These are phyloP conservation scores for Nixonia krombeini DNA, from an alignment of 1,140 invertebrate species.

Conservation along the genomic window DNA sequence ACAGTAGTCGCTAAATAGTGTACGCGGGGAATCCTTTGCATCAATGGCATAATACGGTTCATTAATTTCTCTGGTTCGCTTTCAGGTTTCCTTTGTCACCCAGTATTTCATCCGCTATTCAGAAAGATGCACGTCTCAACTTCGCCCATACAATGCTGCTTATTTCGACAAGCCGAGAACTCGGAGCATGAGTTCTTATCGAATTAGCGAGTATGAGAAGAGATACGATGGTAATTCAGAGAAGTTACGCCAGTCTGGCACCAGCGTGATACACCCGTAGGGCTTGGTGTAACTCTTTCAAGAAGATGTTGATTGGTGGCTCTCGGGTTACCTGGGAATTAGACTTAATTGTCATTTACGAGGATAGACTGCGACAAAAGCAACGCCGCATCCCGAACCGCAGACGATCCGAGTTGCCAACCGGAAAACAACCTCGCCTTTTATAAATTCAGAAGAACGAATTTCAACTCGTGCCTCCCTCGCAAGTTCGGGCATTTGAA, in stretches of 20 bases:
- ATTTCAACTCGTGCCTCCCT: too few relatives aligned
- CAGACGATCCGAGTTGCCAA: not conserved
- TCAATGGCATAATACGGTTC: not conserved
- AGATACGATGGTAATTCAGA: constrained; percentile 54
- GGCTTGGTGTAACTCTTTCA: constrained; percentile 3
- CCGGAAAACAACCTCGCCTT: not conserved
- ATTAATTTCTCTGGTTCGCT: too few relatives aligned
- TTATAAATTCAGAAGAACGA: not conserved
- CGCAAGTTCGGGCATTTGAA: too few relatives aligned
- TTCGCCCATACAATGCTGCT: constrained; percentile 20
- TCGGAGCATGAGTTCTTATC: constrained; percentile 49
- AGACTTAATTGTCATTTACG: constrained; percentile 5
- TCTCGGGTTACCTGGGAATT: not conserved
- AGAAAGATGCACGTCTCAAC: constrained; percentile 1
- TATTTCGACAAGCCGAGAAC: constrained; percentile 27
- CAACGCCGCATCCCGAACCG: not conserved
- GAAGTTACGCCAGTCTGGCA: constrained; percentile 43
- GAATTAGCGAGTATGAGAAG: constrained; percentile 39
- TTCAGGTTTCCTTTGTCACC: too few relatives aligned
- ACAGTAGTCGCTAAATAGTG: too few relatives aligned
- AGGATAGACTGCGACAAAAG: not conserved
- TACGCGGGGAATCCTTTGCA: too few relatives aligned
- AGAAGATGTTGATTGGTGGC: not conserved
- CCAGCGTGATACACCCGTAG: not conserved
- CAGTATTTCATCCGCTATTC: constrained; percentile 1